Conservation (phyloP, 2,113 vertebrate genomes). For the Enhydra lutris region DNA sequence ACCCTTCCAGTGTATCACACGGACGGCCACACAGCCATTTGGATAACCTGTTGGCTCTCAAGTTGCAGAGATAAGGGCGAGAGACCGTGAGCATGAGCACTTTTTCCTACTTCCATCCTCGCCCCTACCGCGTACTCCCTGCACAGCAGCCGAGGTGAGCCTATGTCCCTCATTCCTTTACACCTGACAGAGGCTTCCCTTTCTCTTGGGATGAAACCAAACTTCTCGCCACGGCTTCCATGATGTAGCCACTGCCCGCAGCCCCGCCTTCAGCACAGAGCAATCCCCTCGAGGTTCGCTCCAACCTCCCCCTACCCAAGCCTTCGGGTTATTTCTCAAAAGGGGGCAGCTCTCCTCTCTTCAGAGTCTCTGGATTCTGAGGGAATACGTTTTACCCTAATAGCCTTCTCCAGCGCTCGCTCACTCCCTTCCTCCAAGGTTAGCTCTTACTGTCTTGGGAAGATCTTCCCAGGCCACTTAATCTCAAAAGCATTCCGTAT, state of each 20-base stretch:
- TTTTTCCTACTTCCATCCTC: not conserved
- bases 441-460: not conserved
- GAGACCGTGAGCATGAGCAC: not conserved
- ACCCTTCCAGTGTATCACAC: not conserved
- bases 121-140: not conserved
- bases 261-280: not conserved
- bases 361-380: not conserved
- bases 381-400: not conserved
- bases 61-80: not conserved
- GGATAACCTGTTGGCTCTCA: not conserved
- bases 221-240: not conserved
- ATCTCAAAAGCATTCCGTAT: not conserved
- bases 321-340: not conserved
- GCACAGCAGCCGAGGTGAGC: not conserved
- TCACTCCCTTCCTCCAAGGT: not conserved
- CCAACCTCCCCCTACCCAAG: not conserved
- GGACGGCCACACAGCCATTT: not conserved
- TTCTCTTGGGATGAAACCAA: not conserved
- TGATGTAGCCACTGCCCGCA: not conserved
- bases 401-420: not conserved
- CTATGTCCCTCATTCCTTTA: not conserved
- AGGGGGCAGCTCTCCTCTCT: not conserved
- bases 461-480: not conserved
- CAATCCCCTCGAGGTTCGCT: not conserved
- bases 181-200: not conserved